Base-by-base conservation (phyloP, 2,888 invertebrate species). In the Mylabris sibirica region DNA sequence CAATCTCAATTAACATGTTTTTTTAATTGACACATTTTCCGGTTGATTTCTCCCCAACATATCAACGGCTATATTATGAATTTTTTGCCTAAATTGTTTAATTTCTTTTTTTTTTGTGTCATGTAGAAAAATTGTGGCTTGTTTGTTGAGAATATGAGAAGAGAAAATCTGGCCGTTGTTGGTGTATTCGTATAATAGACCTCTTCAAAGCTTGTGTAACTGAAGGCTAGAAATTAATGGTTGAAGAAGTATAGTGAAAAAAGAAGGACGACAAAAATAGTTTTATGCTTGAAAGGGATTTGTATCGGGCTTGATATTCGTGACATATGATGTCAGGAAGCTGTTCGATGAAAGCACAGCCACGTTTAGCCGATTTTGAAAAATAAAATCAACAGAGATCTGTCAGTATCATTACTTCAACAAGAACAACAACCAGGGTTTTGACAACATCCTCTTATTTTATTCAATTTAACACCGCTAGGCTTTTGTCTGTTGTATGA, bases 11-110 rank as follows among this genome's bases (percentile, higher is more conserved):
- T 69, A 69, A 24, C 24, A 53, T 26, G 60, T 59, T 65, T 69
- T 67, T 30, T 62, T 69, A 69, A 69, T 69, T 69, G 68, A 65
- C 63, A 65, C 53, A 59, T 69, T 64, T 69, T 65, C 60, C 65
- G 59, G 4, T 59, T 65, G 65, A 26, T 68, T 41, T 44, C 44
- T 17, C 41, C 26, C 41, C 17, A 6, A 24, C 44, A n/a, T 49
- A 66, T 63, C 62, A 66, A 66, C 65, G 64, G 59, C 41, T 30
- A 24, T 49, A 60, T 61, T 61, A 53, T 49, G 38, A 14, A 22
- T 59, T 59, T 59, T 38, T 17, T 34, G 9, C 9, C n/a, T 44
- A 41, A 20, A 24, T 17, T 44, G 63, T n/a, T 3, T 24, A 63
- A 64, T 53, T 34, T 34, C 11, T 26, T 17, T 20, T 30, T 30